Evolutionary conservation across 2,113 vertebrate genomes (phyloP).

Genomic region (Orycteropus afer): DNA sequence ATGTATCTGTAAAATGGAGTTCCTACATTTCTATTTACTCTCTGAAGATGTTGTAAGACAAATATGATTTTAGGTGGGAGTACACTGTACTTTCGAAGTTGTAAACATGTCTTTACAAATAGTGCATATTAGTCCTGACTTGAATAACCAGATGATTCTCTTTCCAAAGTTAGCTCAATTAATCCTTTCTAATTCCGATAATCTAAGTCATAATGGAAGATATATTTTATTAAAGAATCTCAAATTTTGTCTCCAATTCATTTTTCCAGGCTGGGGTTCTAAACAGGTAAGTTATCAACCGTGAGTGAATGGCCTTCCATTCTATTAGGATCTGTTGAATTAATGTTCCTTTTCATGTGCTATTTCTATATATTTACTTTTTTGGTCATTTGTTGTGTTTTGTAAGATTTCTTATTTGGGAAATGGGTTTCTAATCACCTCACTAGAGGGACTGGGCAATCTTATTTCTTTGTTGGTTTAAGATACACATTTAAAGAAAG

Average conservation of each 20-base stretch:
- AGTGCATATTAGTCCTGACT: neutral
- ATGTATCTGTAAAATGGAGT: neutral
- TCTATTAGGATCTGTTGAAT: neutral
- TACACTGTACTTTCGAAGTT: neutral
- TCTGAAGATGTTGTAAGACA: neutral
- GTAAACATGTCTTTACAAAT: neutral
- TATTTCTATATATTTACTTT: neutral
- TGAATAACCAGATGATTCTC: neutral
- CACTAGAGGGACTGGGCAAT: neutral
- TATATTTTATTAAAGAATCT: neutral
- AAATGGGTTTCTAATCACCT: neutral
- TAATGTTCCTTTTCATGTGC: neutral
- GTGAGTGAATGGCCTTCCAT: neutral
- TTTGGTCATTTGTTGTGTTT: neutral
- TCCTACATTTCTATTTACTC: neutral
- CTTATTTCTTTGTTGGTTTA: conserved; percentile 41
- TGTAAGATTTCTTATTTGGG: neutral
- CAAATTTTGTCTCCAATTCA: neutral
- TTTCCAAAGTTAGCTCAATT: neutral
- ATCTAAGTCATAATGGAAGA: neutral
- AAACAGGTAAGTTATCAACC: neutral
- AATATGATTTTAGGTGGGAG: neutral
- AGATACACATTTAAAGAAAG: conserved; percentile 43
- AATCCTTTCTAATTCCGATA: neutral
- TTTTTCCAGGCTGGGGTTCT: neutral